Evolutionary conservation across 2,888 invertebrate species (phyloP).

Genomic region (Elmis aenea): DNA sequence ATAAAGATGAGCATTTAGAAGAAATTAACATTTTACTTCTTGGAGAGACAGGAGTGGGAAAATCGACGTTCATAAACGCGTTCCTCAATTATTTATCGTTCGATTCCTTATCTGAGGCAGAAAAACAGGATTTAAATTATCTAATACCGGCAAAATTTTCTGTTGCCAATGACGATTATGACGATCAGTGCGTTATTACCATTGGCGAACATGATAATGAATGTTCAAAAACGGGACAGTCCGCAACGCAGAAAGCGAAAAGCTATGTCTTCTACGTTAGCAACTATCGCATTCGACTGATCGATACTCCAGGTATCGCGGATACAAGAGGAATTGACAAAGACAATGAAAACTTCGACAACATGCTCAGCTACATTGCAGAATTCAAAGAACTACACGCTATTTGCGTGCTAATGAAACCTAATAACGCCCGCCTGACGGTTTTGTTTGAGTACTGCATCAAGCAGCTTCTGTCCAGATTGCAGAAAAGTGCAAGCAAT

Average conservation of each 20-base stretch:
- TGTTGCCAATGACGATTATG: slow-evolving; percentile 24
- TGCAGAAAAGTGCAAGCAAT: too few relatives aligned
- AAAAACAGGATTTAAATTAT: slow-evolving; percentile 23
- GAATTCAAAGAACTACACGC: too few relatives aligned
- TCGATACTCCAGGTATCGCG: too few relatives aligned
- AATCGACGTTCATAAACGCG: slow-evolving; percentile 37
- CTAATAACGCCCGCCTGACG: too few relatives aligned
- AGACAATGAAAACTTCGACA: too few relatives aligned
- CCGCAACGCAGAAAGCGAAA: slow-evolving; percentile 3
- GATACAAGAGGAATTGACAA: too few relatives aligned
- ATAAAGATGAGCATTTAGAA: too few relatives aligned
- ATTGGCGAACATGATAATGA: slow-evolving; percentile 22
- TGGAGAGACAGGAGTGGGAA: too few relatives aligned
- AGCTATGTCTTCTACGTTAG: slow-evolving; percentile 5
- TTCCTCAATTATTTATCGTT: slow-evolving; percentile 32
- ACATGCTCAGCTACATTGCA: too few relatives aligned
- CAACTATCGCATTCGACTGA: slow-evolving; percentile 22
- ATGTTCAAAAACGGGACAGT: background rate
- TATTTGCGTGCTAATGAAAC: slow-evolving; percentile 31
- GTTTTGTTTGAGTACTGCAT: too few relatives aligned
- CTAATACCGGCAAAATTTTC: slow-evolving; percentile 30
- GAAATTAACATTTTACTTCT: slow-evolving; percentile 34
- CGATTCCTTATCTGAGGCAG: slow-evolving; percentile 25
- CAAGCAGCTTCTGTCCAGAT: too few relatives aligned
- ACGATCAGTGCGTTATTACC: slow-evolving; percentile 16